phyloP scores from a whole-genome alignment of 2,113 vertebrate species.

The Megaleporinus macrocephalus region DNA sequence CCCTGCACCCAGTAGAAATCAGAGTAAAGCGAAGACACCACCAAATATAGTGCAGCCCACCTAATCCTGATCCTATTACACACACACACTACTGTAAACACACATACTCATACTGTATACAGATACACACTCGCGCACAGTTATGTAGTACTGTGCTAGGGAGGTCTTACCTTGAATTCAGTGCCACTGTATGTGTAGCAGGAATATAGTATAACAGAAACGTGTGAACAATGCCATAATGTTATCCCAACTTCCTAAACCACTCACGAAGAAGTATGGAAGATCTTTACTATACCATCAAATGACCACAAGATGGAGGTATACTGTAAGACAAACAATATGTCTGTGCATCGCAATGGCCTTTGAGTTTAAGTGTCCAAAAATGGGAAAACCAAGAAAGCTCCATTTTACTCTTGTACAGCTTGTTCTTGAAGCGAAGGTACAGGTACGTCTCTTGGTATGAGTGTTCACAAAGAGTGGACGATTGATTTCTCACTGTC shows the following conservation, averaged over 20 bases:
- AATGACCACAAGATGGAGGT: conserved; percentile 41
- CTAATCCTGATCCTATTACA: conserved; percentile 68
- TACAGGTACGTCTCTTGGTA: neutral
- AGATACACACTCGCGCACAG: conserved; percentile 19
- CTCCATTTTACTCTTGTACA: neutral
- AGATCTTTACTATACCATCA: neutral
- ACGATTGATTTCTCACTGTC: no score
- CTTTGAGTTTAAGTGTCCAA: neutral
- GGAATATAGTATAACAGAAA: neutral
- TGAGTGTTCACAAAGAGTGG: no score
- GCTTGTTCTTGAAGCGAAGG: neutral
- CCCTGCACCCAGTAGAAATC: conserved; percentile 64
- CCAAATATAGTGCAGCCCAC: conserved; percentile 70
- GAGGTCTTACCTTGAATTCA: neutral
- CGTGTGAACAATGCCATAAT: neutral
- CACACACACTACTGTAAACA: neutral
- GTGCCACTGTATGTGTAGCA: neutral
- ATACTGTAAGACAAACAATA: neutral
- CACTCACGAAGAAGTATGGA: neutral
- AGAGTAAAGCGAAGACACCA: conserved; percentile 71
- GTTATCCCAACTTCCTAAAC: neutral
- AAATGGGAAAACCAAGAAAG: neutral
- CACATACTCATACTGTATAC: conserved; percentile 54
- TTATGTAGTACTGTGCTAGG: neutral
- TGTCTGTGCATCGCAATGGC: neutral